phyloP scores from a whole-genome alignment of 2,113 vertebrate species.

The Halichoerus grypus region DNA sequence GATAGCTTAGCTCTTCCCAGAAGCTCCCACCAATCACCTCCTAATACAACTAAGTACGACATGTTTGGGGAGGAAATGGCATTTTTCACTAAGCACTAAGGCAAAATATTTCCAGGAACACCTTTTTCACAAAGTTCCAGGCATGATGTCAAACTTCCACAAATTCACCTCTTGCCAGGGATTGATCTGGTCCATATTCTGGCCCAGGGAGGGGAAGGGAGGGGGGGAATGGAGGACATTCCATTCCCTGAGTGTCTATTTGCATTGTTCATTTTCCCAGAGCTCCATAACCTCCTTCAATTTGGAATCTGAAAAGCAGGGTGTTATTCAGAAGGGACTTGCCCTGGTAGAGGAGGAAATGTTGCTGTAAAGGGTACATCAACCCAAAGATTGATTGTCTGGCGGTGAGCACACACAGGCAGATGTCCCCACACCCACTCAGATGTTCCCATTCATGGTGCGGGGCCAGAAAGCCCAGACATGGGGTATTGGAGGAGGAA shows the following conservation, averaged over 20 bases:
- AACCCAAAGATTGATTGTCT: background rate
- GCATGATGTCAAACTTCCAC: background rate
- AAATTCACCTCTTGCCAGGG: background rate
- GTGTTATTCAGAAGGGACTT: background rate
- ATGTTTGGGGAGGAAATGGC: rapidly evolving
- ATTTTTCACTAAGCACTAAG: background rate
- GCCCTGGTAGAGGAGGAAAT: background rate
- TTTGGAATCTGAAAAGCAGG: background rate
- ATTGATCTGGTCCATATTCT: background rate
- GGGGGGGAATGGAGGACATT: too few relatives aligned
- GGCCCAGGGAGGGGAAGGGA: rapidly evolving
- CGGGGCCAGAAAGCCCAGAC: background rate
- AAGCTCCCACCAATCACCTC: background rate
- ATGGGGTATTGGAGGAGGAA: background rate
- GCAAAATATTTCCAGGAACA: background rate
- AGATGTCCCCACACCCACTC: background rate
- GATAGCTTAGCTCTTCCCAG: background rate
- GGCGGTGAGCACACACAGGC: rapidly evolving
- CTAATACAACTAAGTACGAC: background rate
- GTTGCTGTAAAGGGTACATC: background rate
- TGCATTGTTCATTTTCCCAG: background rate
- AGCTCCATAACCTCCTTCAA: background rate
- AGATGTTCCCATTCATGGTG: background rate
- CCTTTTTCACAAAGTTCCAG: background rate
- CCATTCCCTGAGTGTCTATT: background rate